These are phyloP conservation scores for Oscheius myriophilus DNA, from an alignment of 2,888 invertebrate genomes.

Conservation along the genomic window DNA sequence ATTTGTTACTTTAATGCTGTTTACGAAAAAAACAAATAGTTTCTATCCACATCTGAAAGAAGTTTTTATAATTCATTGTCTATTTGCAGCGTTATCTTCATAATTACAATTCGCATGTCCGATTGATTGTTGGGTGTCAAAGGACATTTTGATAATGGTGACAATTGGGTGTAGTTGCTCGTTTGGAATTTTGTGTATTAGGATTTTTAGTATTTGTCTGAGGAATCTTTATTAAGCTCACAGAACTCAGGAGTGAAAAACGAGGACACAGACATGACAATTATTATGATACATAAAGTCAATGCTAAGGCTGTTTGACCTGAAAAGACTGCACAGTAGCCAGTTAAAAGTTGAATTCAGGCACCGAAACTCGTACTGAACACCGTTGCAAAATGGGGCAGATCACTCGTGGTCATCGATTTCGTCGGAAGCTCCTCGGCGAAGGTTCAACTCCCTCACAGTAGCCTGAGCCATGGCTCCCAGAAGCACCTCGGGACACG, in stretches of 20 bases:
- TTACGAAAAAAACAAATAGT: too few relatives aligned
- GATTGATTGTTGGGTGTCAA: too few relatives aligned
- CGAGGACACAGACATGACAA: background rate
- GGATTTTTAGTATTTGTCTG: too few relatives aligned
- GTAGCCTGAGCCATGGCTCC: constrained; percentile 67
- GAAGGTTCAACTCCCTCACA: constrained; percentile 52
- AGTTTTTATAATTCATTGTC: too few relatives aligned
- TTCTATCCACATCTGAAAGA: too few relatives aligned
- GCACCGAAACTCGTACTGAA: background rate
- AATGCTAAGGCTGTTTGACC: background rate
- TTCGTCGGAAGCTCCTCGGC: constrained; percentile 30
- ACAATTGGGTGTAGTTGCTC: too few relatives aligned
- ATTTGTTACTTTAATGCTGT: too few relatives aligned
- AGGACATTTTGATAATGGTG: too few relatives aligned
- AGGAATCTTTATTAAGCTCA: background rate
- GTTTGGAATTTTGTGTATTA: too few relatives aligned
- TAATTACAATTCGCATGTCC: too few relatives aligned
- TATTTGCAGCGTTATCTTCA: too few relatives aligned
- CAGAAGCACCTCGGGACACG: constrained; percentile 62
- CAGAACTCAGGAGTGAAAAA: background rate
- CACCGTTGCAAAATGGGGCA: constrained; percentile 2
- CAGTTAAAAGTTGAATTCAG: background rate
- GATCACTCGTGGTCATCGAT: constrained; percentile 29
- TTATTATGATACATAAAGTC: background rate
- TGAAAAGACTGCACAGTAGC: constrained; percentile 2